Evolutionary conservation across 1,140 invertebrate species (phyloP), one percentile per base, ranked within the genome.

Genomic region (Drosophila pseudoobscura): DNA sequence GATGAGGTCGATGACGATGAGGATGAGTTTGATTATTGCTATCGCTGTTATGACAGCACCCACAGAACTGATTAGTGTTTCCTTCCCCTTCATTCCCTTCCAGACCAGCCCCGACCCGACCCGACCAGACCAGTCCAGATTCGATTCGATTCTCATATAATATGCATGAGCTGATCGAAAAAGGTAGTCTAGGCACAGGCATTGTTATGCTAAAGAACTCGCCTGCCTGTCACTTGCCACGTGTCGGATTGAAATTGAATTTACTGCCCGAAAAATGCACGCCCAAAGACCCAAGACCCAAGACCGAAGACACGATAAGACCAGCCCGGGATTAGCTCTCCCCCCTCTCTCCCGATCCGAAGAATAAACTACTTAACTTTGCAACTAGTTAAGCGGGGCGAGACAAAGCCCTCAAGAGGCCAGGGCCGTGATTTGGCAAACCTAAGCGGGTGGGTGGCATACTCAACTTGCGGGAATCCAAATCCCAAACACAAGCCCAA

Each of bases 341-440:
- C 56, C 43, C 52, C 58, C 53, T 49, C 52, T 52, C 53, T 41
- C 31, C n/a, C 50, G 47, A 55, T 51, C 47, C 74, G 41, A 54
- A 65, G 78, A 62, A 69, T 83, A 87, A 87, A 87, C 83, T 87
- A 87, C 83, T 87, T 87, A 87, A 87, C 83, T 87, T 82, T 79
- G 83, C 78, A 87, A 88, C 83, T 88, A 87, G 83, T 83, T 88
- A 82, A 78, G 76, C 80, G 51, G 65, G 61, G 66, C 74, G 63
- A 84, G 80, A 85, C 80, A 84, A 84, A 68, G 80, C 39, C 46
- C 26, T 44, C 50, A 35, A 50, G 51, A 47, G 24, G 47, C 62
- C 46, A 39, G 35, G 57, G 61, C 50, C 60, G 72, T 84, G 80
- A 83, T 75, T 69, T 75, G 70, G 58, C 75, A 75, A 15, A 65